These are phyloP conservation scores for Solenopsis invicta DNA, from an alignment of 1,140 invertebrate genomes.

Conservation along the genomic window DNA sequence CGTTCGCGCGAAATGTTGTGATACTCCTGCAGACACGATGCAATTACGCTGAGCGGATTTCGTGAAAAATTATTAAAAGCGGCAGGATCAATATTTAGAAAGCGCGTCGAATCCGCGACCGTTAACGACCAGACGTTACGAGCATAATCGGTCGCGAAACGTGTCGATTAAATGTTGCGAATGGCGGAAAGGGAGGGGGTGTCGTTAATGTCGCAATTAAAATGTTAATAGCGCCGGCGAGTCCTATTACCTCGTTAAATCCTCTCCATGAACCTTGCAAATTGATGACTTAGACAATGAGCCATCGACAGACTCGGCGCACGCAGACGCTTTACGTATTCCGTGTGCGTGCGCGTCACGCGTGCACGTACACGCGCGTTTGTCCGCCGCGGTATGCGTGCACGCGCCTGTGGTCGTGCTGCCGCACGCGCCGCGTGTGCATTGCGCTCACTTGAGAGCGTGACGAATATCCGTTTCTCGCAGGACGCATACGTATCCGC, in stretches of 20 bases:
- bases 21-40: background rate
- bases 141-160: slow-evolving; percentile 18
- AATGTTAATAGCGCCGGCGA: slow-evolving; percentile 37
- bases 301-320: slow-evolving; percentile 35
- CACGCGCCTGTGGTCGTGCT: background rate
- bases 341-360: slow-evolving; percentile 5
- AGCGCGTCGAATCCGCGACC: background rate
- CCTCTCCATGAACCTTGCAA: slow-evolving; percentile 35
- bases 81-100: slow-evolving; percentile 2
- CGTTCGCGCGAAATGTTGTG: background rate
- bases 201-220: slow-evolving; percentile 41
- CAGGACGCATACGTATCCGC: slow-evolving; percentile 63
- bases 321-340: slow-evolving; percentile 64
- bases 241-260: slow-evolving; percentile 49
- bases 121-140: slow-evolving; percentile 10
- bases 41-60: background rate
- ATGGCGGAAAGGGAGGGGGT: background rate
- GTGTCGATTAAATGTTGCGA: slow-evolving; percentile 28
- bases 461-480: slow-evolving; percentile 62
- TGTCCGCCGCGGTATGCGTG: background rate
- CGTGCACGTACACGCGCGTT: background rate
- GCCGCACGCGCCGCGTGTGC: slow-evolving; percentile 8
- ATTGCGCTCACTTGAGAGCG: slow-evolving; percentile 69
- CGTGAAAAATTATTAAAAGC: slow-evolving; percentile 23
- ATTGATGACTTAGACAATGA: slow-evolving; percentile 48